A percentile compares a stretch with the other conserved stretches of the same genome.
phyloP scores from a whole-genome alignment of 2,113 vertebrate genomes.

The Pseudois nayaur region DNA sequence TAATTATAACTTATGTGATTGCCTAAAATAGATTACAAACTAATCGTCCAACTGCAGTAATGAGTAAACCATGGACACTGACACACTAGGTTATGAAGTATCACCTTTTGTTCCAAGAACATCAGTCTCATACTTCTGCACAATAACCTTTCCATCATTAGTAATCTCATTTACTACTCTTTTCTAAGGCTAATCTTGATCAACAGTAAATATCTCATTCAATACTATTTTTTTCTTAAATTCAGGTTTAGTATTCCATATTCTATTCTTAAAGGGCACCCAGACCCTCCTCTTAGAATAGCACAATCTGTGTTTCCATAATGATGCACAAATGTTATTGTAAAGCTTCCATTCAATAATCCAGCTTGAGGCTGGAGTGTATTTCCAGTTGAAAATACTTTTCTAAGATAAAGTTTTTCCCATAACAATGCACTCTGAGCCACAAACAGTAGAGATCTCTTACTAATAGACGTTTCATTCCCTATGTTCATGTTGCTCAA shows the following conservation, averaged over 20 bases:
- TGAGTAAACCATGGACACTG: neutral
- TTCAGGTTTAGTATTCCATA: constrained; percentile 31
- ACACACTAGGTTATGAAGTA: neutral
- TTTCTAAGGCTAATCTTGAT: constrained; percentile 42
- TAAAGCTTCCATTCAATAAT: neutral
- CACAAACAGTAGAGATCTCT: neutral
- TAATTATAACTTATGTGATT: constrained; percentile 3
- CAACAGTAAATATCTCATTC: constrained; percentile 30
- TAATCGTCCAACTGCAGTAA: neutral
- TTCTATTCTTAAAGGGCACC: constrained; percentile 16
- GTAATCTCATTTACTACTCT: constrained; percentile 11
- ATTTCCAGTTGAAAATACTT: constrained; percentile 1
- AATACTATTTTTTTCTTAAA: constrained; percentile 12
- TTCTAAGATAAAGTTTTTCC: neutral
- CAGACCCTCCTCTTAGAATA: neutral
- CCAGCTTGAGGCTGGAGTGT: neutral
- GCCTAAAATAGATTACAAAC: constrained; percentile 28
- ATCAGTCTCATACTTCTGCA: neutral
- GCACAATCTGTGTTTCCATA: neutral
- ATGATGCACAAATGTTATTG: neutral
- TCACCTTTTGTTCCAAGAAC: neutral
- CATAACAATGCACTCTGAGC: neutral
- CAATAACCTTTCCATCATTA: neutral
- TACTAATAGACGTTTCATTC: neutral
- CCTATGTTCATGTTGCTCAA: neutral